Conservation (phyloP, 2,113 vertebrate species). For the Jacana jacana region DNA sequence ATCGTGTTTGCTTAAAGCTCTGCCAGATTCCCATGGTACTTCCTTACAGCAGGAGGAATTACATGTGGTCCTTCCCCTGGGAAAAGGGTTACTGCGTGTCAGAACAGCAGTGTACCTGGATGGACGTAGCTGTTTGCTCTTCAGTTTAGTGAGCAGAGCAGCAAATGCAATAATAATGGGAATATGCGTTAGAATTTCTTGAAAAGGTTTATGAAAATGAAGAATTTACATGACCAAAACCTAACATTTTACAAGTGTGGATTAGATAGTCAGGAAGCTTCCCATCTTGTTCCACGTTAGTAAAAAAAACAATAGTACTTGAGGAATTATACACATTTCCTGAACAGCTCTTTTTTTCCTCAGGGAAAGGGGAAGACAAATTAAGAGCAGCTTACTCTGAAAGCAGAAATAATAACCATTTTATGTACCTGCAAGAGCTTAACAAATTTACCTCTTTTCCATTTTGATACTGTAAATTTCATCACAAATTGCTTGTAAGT, state of each 20-base stretch:
- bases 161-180: too few relatives aligned
- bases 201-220: background rate
- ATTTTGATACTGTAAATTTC: constrained; percentile 93
- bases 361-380: background rate
- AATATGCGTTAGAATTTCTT: background rate
- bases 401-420: background rate
- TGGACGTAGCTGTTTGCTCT: background rate
- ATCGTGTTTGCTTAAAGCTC: background rate
- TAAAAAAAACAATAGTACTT: background rate
- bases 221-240: background rate
- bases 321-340: background rate
- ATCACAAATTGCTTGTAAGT: constrained; percentile 92
- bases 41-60: background rate
- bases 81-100: background rate
- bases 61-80: background rate
- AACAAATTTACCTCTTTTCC: constrained; percentile 81
- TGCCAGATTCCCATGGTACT: accelerated
- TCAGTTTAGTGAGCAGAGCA: background rate
- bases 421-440: background rate
- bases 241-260: background rate
- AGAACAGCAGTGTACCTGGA: background rate
- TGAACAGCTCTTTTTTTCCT: background rate
- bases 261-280: background rate
- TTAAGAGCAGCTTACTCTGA: background rate
- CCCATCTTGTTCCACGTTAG: background rate